Base-by-base conservation (phyloP, 1,140 invertebrate species). In the Pseudomyrmex sp. region DNA sequence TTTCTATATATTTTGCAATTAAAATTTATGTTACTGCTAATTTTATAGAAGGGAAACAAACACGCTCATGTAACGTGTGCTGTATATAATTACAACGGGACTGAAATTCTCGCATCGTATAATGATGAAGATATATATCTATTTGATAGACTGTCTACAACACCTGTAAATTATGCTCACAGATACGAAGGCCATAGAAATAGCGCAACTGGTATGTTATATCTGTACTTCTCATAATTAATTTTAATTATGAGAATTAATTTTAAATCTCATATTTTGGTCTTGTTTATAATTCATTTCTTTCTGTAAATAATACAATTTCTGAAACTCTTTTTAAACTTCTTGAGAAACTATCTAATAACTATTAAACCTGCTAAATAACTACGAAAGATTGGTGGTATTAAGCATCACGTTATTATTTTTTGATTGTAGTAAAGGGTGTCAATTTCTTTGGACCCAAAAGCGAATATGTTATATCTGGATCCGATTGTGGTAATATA, bases 111-210 rank as follows among this genome's bases (percentile, higher is more conserved):
- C 15, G 98, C 97, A 3, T 97, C 98, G 0, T 99, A 99, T 93
- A 99, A 98, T 93, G 98, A 99, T 94, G 98, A 98, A 77, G 97
- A 98, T 91, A 98, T 99, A 88, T 99, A 98, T 95, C 93, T 99
- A 26, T 99, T 98, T 92, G 96, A 98, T 93, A 95, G 96, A n/a
- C 94, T 84, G 44, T 69, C 79, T 85, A 83, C 93, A 94, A 89
- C 95, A 70, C 94, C 95, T 26, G 94, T 95, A 61, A 95, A 97
- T 88, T 97, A 95, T 92, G 94, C 96, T 9, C 97, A 98, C 91
- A 95, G 94, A 83, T 99, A 99, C 90, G 95, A 96, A 87, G 97
- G 97, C 0, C 97, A 98, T 93, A 93, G 96, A 44, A 98, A 98
- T 93, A 96, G 95, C 91, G 96, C 96, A 52, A 98, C 97, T 13